These are phyloP conservation scores for Apeira syringaria DNA, from an alignment of 2,888 invertebrate genomes.

Conservation along the genomic window DNA sequence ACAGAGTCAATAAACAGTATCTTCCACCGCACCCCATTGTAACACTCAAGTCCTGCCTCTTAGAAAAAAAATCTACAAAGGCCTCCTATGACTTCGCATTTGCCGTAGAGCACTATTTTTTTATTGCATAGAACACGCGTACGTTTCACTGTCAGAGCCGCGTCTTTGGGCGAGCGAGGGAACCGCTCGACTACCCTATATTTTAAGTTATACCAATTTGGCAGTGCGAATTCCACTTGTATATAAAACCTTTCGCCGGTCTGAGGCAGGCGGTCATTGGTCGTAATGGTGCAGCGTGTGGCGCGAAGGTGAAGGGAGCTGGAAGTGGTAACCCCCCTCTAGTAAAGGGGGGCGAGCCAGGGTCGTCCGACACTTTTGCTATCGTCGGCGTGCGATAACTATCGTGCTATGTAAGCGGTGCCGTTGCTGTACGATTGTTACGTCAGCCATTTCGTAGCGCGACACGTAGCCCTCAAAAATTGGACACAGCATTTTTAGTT, in stretches of 20 bases:
- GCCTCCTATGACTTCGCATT: conserved; percentile 63
- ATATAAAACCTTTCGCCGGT: conserved; percentile 87
- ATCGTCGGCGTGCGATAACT: conserved; percentile 65
- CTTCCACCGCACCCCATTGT: conserved; percentile 79
- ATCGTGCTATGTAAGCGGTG: conserved; percentile 55
- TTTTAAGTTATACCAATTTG: conserved; percentile 85
- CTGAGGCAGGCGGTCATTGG: conserved; percentile 78
- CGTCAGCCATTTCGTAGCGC: conserved; percentile 43
- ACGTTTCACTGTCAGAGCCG: conserved; percentile 27
- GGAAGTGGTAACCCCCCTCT: conserved; percentile 57
- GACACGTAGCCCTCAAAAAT: conserved; percentile 10
- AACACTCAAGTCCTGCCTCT: conserved; percentile 42
- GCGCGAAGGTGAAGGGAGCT: conserved; percentile 77
- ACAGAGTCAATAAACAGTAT: conserved; percentile 76
- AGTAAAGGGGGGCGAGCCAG: conserved; percentile 63
- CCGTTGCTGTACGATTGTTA: conserved; percentile 54
- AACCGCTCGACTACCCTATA: conserved; percentile 84
- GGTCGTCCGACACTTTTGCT: conserved; percentile 82
- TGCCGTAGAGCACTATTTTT: conserved; percentile 51
- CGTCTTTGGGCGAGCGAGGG: conserved; percentile 58
- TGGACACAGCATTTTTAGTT: conserved; percentile 2
- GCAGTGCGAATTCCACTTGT: conserved; percentile 84
- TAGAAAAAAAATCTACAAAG: conserved; percentile 46
- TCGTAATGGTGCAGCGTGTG: conserved; percentile 58
- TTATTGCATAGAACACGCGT: conserved; percentile 51